Base-by-base conservation (phyloP, 53 echinoderm and acorn worm species). In the Luidia sarsii region DNA sequence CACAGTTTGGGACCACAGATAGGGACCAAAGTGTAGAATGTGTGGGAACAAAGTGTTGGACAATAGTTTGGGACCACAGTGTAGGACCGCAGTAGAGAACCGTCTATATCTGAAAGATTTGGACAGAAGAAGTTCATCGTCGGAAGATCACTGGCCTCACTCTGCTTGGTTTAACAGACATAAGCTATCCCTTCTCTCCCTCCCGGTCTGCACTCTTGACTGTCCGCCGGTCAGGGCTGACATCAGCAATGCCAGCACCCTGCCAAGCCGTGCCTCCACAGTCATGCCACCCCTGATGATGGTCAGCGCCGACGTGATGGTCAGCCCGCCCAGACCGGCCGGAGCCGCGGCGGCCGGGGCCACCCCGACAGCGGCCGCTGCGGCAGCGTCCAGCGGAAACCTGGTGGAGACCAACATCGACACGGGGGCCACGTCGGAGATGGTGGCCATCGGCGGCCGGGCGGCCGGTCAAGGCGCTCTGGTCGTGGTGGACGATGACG, bases 381-480 rank as follows among this genome's bases (percentile, higher is more conserved):
- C 65, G 2, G 32, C 8, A 14, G n/a, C 61, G 18, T 22, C 31
- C 0, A 61, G 61, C 32, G 34, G 41, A 41, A 81, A 80, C 30
- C 67, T 94, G 37, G 88, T 88, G 0, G 95, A 95, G 68, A 95
- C 92, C 1, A 92, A 95, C 57, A 85, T 95, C 0, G 95, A 95
- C 72, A 95, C 95, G 7, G 95, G 95, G n/a, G 90, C 95, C 8
- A 95, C 90, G 33, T 85, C 94, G 7, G 94, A 90, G 86, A 75
- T 94, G 53, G 57, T 63, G 35, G 56, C 67, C 31, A 64, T 48
- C 36, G 65, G 31, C 33, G 52, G 69, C 1, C 66, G 83, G 33
- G 65, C 23, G 22, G 75, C 60, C 6, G 27, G 33, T 25, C 64
- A 72, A 2, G 70, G 82, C 2, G 71, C 70, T 18, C 61, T 81